Conservation (phyloP, 2,888 invertebrate species). For the Tipula unca region DNA sequence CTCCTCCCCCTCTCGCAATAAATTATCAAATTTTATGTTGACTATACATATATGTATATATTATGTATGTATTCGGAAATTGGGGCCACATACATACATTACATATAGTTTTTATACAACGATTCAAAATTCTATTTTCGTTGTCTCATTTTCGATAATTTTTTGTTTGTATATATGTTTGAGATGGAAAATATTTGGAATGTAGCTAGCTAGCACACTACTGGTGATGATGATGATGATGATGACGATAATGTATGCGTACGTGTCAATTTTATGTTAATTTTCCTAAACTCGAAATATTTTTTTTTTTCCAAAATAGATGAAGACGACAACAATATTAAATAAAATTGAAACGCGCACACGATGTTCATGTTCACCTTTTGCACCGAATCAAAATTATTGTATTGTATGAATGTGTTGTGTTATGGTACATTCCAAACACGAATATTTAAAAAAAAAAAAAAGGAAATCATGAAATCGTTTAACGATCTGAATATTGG, state of each 20-base stretch:
- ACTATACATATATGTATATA: too few species aligned
- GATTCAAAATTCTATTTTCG: constrained; percentile 8
- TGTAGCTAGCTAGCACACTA: not conserved
- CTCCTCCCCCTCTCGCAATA: not conserved
- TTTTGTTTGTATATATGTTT: not conserved
- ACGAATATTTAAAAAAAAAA: not conserved
- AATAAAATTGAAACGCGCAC: not conserved
- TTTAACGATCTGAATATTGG: not conserved
- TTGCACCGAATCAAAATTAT: not conserved
- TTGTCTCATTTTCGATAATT: not conserved
- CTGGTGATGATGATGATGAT: not conserved
- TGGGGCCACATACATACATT: not conserved
- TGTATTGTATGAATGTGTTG: not conserved
- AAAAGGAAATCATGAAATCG: not conserved
- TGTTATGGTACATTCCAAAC: not conserved
- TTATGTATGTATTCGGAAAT: not conserved
- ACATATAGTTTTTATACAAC: not conserved
- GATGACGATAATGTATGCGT: not conserved
- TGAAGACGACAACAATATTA: not conserved
- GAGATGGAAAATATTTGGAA: not conserved
- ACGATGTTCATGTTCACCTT: not conserved
- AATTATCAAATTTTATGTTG: not conserved
- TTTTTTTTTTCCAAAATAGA: not conserved
- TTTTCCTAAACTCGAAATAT: not conserved
- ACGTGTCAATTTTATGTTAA: constrained; percentile 1